phyloP scores from a whole-genome alignment of 1,140 invertebrate species.

The Drosophila funebris region DNA sequence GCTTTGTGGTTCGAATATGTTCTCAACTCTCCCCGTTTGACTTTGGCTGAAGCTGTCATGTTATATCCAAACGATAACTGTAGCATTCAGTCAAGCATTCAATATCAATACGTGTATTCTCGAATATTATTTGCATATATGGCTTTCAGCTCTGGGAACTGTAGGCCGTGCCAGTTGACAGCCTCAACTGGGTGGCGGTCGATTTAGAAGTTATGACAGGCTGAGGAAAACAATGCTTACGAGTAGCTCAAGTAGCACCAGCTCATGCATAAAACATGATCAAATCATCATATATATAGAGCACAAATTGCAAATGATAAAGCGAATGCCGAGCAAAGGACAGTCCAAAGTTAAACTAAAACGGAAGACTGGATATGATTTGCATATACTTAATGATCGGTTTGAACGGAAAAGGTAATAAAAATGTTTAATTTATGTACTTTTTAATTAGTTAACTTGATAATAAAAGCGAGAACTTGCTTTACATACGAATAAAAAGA shows the following conservation, averaged over 20 bases:
- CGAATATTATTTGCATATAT: slow-evolving; percentile 58
- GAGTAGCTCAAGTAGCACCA: slow-evolving; percentile 24
- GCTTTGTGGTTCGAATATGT: slow-evolving; percentile 39
- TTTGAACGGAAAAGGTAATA: not conserved
- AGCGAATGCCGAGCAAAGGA: not conserved
- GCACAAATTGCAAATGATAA: slow-evolving; percentile 22
- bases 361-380: slow-evolving; percentile 3
- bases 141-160: slow-evolving; percentile 25
- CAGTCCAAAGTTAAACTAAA: slow-evolving; percentile 8
- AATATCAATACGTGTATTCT: slow-evolving; percentile 60
- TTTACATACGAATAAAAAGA: not conserved
- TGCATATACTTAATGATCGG: not conserved
- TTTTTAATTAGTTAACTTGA: slow-evolving; percentile 2
- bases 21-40: slow-evolving; percentile 12
- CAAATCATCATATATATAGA: slow-evolving; percentile 44
- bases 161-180: slow-evolving; percentile 57
- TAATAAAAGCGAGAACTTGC: not conserved
- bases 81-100: slow-evolving; percentile 70
- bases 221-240: slow-evolving; percentile 56
- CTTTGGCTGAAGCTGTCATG: slow-evolving; percentile 43
- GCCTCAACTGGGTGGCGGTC: slow-evolving; percentile 43
- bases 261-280: slow-evolving; percentile 63
- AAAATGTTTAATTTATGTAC: slow-evolving; percentile 5
- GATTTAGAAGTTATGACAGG: slow-evolving; percentile 63
- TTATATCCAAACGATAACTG: slow-evolving; percentile 49